These are phyloP conservation scores for Dicrostonyx torquatus DNA, from an alignment of 2,797 vertebrate genomes.

Conservation along the genomic window DNA sequence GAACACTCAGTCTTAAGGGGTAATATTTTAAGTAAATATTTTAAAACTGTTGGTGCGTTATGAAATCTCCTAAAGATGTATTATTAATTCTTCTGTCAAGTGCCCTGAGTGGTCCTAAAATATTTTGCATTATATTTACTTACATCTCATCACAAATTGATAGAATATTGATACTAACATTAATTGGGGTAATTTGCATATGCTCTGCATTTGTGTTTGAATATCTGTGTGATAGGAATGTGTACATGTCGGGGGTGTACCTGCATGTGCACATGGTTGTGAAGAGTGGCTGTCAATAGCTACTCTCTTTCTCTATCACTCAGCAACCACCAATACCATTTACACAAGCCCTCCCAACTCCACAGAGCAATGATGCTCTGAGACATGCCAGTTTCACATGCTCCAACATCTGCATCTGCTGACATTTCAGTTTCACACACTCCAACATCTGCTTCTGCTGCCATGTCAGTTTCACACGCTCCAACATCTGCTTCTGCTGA, in stretches of 20 bases:
- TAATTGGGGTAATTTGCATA: not conserved
- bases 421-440: not conserved
- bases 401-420: not conserved
- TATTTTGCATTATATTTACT: not conserved
- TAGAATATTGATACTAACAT: not conserved
- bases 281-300: not conserved
- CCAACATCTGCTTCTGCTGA: not conserved
- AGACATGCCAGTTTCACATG: not conserved
- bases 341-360: not conserved
- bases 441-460: not conserved
- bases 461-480: not conserved
- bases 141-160: not conserved
- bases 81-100: not conserved
- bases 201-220: not conserved
- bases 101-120: not conserved
- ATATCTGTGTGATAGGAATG: not conserved
- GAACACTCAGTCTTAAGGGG: not conserved
- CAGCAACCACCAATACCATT: not conserved
- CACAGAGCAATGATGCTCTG: not conserved
- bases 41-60: not conserved
- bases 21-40: not conserved
- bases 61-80: not conserved
- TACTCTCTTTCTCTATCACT: not conserved
- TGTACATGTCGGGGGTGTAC: not conserved
- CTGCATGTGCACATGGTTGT: not conserved